Conservation (phyloP, 1,140 invertebrate genomes). For the Leguminivora glycinivorella region DNA sequence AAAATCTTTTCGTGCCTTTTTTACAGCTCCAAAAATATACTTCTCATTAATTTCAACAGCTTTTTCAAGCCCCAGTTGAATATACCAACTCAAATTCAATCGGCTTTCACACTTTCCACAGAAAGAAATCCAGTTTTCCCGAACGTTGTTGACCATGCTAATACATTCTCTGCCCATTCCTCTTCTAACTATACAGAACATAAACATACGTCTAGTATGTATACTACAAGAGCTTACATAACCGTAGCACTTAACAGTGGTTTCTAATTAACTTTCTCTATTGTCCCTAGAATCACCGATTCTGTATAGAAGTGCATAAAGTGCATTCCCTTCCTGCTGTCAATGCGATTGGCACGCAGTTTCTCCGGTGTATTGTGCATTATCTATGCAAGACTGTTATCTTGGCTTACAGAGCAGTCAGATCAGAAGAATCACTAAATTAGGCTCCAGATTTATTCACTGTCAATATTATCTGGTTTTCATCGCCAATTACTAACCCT, state of each 20-base stretch:
- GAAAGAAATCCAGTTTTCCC: too few relatives aligned
- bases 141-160: too few relatives aligned
- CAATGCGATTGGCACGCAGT: conserved; percentile 37
- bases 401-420: neutral
- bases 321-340: conserved; percentile 11
- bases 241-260: conserved; percentile 4
- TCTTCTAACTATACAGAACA: neutral
- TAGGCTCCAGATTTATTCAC: neutral
- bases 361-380: conserved; percentile 54
- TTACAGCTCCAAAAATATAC: too few relatives aligned
- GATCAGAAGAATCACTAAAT: neutral
- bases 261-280: conserved; percentile 26
- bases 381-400: conserved; percentile 28
- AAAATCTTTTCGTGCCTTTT: too few relatives aligned
- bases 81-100: too few relatives aligned
- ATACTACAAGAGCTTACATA: conserved; percentile 1
- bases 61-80: too few relatives aligned
- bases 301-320: conserved; percentile 15
- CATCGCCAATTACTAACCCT: too few relatives aligned
- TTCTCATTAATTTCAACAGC: too few relatives aligned
- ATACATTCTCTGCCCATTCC: neutral
- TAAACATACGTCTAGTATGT: neutral
- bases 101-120: too few relatives aligned
- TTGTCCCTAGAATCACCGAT: conserved; percentile 26
- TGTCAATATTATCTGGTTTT: too few relatives aligned